Conservation (phyloP, 1,140 invertebrate genomes). For the Drosophila chauvacae region DNA sequence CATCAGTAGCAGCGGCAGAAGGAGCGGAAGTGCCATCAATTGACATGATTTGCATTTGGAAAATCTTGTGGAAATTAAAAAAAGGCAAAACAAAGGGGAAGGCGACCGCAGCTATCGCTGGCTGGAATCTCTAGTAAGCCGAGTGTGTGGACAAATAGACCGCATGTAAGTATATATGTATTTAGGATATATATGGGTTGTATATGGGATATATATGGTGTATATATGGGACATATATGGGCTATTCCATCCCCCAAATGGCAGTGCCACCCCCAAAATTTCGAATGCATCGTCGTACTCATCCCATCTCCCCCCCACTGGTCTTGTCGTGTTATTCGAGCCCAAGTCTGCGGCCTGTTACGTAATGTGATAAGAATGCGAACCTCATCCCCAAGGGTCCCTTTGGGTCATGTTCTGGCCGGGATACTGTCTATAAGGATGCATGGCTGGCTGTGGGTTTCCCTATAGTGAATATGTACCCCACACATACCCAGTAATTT, state of each 20-base stretch:
- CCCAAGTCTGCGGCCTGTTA: constrained; percentile 77
- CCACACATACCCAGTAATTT: too few species aligned
- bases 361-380: constrained; percentile 79
- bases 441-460: constrained; percentile 3
- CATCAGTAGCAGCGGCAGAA: neutral
- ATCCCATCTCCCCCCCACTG: constrained; percentile 1
- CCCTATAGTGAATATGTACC: neutral
- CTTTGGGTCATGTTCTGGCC: constrained; percentile 16
- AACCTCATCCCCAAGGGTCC: constrained; percentile 24
- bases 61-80: constrained; percentile 66
- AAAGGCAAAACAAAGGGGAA: constrained; percentile 42
- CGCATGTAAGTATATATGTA: constrained; percentile 8
- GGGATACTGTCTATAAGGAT: constrained; percentile 4
- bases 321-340: constrained; percentile 58
- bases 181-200: neutral
- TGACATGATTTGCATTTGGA: constrained; percentile 70
- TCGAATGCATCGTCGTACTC: constrained; percentile 7
- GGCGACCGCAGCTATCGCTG: constrained; percentile 48
- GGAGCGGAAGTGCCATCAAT: constrained; percentile 4
- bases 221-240: constrained; percentile 17
- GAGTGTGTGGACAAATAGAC: constrained; percentile 18
- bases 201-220: neutral
- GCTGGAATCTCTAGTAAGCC: constrained; percentile 51
- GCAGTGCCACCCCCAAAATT: constrained; percentile 22
- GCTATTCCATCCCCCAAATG: constrained; percentile 10